Evolutionary conservation across 2,113 vertebrate species (phyloP), one percentile per base, ranked within the genome.

Genomic region (Isurus oxyrinchus): DNA sequence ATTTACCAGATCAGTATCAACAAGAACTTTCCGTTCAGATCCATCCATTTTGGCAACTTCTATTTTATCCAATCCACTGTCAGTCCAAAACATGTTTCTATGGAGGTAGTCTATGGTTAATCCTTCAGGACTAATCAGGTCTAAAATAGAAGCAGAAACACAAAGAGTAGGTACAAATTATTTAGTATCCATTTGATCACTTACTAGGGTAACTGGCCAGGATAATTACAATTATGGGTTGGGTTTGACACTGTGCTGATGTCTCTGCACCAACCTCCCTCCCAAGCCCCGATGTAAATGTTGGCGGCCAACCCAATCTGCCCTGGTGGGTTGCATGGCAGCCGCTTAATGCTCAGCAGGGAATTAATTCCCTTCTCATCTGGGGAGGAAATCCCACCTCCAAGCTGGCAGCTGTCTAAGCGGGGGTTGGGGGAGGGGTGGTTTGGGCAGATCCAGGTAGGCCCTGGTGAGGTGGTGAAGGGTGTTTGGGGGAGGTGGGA

Each of bases 41-140:
- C 99, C 99, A 0, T 99, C 99, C 97, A 99, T 98, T 84, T 97
- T 98, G 2, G 99, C 97, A 0, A 97, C 97, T 97, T 99, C 99
- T 0, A 99, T 99, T 97, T 98, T 98, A 96, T 99, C 99, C 11
- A 98, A 97, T 3, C 98, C 98, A 0, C 99, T 99, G 97, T 99
- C 99, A 0, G 99, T 99, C 99, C 99, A 99, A 97, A 99, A 99
- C 97, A 99, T 97, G 90, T 97, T 97, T 97, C 98, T 97, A 0
- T 98, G 98, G 11, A 98, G 97, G 55, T 98, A 98, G 40, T 99
- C 99, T 72, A 99, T 97, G 0, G 99, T 98, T 95, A 99, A 97
- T 63, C 99, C 99, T 97, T 99, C 99, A 0, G 99, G 99, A 97
- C 99, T 99, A 96, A 98, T 98, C 44, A 99, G 98, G 57, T 98